Percentiles rank a stretch among this genome's conserved stretches.
Conservation (phyloP, 2,888 invertebrate genomes). For the Pomacea canaliculata region DNA sequence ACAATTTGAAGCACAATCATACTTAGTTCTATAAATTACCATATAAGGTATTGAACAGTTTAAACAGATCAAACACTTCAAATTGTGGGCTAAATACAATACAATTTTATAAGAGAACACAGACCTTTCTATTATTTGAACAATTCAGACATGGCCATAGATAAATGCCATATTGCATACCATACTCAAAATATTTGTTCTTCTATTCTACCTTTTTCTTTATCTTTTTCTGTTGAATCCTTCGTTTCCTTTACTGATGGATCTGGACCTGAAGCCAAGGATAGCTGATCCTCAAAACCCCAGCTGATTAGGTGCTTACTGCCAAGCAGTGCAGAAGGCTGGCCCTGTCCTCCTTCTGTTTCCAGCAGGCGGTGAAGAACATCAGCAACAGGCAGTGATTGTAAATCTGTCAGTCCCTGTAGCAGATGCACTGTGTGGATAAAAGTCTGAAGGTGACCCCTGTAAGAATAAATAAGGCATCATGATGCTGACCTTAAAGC, state of each 20-base stretch:
- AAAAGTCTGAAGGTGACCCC: slow-evolving; percentile 65
- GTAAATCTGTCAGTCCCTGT: slow-evolving; percentile 53
- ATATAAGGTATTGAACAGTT: no score
- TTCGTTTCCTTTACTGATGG: slow-evolving; percentile 25
- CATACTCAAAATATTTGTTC: no score
- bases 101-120: no score
- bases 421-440: slow-evolving; percentile 64
- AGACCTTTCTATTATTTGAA: no score
- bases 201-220: slow-evolving; percentile 34
- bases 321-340: slow-evolving; percentile 55
- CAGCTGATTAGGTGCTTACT: slow-evolving; percentile 64
- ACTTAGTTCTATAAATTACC: no score
- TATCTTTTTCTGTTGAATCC: slow-evolving; percentile 35
- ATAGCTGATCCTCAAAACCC: slow-evolving; percentile 65
- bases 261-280: slow-evolving; percentile 26
- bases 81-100: no score
- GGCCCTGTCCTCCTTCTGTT: slow-evolving; percentile 63
- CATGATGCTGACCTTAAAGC: no score
- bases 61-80: no score
- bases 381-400: slow-evolving; percentile 56
- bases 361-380: slow-evolving; percentile 57
- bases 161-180: no score
- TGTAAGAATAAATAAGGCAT: slow-evolving; percentile 34
- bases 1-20: no score
- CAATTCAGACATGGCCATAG: no score